These are phyloP conservation scores for Diprion similis DNA, from an alignment of 1,140 invertebrate species.

Conservation along the genomic window DNA sequence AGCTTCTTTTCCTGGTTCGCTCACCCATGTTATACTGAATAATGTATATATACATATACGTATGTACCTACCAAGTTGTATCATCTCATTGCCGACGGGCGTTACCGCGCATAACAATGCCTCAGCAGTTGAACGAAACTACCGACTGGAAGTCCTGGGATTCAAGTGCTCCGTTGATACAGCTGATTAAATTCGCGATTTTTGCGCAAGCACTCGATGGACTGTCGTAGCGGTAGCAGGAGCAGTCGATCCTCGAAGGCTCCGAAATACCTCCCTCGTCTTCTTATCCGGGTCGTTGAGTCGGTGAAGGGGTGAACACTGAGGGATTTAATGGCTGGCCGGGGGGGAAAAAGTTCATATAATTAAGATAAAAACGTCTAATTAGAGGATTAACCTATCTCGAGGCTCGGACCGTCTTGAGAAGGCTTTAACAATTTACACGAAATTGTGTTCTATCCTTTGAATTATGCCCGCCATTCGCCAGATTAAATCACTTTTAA, in stretches of 20 bases:
- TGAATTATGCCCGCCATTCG: conserved; percentile 7
- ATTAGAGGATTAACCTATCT: conserved; percentile 11
- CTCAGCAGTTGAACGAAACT: not conserved
- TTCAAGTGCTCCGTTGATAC: not conserved
- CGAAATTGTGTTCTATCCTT: conserved; percentile 10
- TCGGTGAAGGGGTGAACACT: not conserved
- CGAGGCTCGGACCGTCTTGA: not conserved
- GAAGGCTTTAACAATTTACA: conserved; percentile 14
- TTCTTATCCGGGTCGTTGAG: not conserved
- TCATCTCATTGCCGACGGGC: not conserved
- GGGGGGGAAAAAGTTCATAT: not conserved
- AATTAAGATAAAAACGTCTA: conserved; percentile 8
- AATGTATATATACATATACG: not conserved
- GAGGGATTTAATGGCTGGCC: too few species aligned
- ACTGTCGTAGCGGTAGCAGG: not conserved
- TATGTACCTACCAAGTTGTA: too few species aligned
- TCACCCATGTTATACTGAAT: not conserved
- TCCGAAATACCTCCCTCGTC: not conserved
- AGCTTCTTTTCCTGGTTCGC: not conserved
- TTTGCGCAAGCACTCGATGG: not conserved
- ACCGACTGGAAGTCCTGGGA: not conserved
- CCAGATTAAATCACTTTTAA: conserved; percentile 13
- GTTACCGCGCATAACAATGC: conserved; percentile 1
- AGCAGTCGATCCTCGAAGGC: too few species aligned
- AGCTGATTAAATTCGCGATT: not conserved